Evolutionary conservation across 2,888 invertebrate genomes (phyloP).

Genomic region (Baccha elongata): DNA sequence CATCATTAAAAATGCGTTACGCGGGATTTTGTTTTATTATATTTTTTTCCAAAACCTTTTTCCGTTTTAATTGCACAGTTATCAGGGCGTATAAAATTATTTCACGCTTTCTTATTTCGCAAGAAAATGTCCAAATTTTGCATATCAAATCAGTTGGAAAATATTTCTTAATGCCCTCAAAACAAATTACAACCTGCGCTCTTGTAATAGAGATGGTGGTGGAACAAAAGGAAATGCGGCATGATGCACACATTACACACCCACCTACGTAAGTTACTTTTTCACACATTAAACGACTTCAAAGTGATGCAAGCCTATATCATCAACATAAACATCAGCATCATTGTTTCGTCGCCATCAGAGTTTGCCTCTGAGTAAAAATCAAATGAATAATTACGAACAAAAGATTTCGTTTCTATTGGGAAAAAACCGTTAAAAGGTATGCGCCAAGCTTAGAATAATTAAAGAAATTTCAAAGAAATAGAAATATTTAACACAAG

Average conservation of each 20-base stretch:
- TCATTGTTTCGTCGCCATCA: slow-evolving; percentile 36
- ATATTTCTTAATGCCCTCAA: slow-evolving; percentile 8
- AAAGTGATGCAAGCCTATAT: slow-evolving; percentile 61
- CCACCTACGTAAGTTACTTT: slow-evolving; percentile 62
- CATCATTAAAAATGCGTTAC: slow-evolving; percentile 14
- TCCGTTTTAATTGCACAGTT: slow-evolving; percentile 30
- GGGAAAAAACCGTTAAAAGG: slow-evolving; percentile 43
- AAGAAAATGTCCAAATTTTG: slow-evolving; percentile 38
- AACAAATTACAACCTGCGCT: background rate
- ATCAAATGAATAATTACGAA: slow-evolving; percentile 55
- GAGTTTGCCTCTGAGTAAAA: slow-evolving; percentile 40
- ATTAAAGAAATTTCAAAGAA: slow-evolving; percentile 47
- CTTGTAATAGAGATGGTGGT: slow-evolving; percentile 21
- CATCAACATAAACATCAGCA: slow-evolving; percentile 24
- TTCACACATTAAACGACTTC: slow-evolving; percentile 65
- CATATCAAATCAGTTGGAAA: slow-evolving; percentile 65
- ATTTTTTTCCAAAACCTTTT: too few species aligned
- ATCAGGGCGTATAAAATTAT: background rate
- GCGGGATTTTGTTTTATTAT: background rate
- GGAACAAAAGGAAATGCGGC: slow-evolving; percentile 15
- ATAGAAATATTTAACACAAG: slow-evolving; percentile 10
- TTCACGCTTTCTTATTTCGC: slow-evolving; percentile 49
- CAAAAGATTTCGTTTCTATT: slow-evolving; percentile 51
- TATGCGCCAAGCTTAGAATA: slow-evolving; percentile 18
- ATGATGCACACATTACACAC: slow-evolving; percentile 30